Conservation (phyloP, 2,113 vertebrate species). For the Pelecanus crispus region DNA sequence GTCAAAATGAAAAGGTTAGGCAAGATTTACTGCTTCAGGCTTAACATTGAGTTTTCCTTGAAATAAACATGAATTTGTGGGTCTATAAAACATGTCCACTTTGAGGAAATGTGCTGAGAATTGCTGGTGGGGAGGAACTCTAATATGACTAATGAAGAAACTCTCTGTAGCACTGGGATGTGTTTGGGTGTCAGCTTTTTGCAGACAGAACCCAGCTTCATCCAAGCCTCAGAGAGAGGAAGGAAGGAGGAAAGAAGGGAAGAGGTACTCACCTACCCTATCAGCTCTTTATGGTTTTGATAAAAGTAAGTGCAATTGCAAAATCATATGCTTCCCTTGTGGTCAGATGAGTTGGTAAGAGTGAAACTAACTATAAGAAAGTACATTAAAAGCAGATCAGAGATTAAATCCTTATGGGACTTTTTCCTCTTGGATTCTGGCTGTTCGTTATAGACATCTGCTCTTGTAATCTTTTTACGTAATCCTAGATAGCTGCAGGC, state of each 20-base stretch:
- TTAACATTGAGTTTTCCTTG: background rate
- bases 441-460: background rate
- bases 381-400: background rate
- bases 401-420: background rate
- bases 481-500: background rate
- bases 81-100: background rate
- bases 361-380: background rate
- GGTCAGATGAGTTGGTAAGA: background rate
- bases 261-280: background rate
- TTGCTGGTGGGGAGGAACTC: background rate
- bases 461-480: background rate
- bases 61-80: background rate
- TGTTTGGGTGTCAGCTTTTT: background rate
- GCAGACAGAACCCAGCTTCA: background rate
- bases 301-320: background rate
- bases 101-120: background rate
- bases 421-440: background rate
- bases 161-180: background rate
- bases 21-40: background rate
- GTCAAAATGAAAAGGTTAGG: background rate
- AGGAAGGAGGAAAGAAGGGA: background rate
- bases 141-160: background rate
- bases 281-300: background rate
- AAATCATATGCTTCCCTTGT: background rate
- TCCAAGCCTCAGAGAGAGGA: background rate